These are phyloP conservation scores for Onthophagus taurus DNA, from an alignment of 1,140 invertebrate species.

Conservation along the genomic window DNA sequence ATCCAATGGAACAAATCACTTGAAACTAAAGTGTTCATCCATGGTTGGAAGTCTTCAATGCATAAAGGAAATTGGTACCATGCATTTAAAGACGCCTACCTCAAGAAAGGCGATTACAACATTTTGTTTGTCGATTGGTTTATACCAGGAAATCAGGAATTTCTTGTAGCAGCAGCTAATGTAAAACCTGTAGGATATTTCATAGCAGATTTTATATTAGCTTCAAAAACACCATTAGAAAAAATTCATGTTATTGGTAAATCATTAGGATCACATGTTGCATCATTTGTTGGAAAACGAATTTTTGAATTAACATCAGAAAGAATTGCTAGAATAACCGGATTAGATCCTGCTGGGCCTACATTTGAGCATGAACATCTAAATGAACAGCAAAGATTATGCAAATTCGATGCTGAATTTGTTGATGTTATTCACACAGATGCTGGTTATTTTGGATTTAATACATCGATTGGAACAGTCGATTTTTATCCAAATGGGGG, in stretches of 20 bases:
- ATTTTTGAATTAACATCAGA: slow-evolving; percentile 34
- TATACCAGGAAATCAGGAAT: slow-evolving; percentile 39
- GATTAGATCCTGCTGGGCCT: slow-evolving; percentile 56
- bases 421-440: slow-evolving; percentile 90
- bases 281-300: slow-evolving; percentile 43
- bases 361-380: slow-evolving; percentile 16
- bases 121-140: slow-evolving; percentile 57
- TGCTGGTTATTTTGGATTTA: slow-evolving; percentile 65
- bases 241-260: slow-evolving; percentile 48
- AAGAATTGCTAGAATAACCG: slow-evolving; percentile 50
- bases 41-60: slow-evolving; percentile 42
- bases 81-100: slow-evolving; percentile 41
- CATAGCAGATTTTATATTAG: slow-evolving; percentile 15
- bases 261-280: slow-evolving; percentile 49
- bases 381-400: slow-evolving; percentile 21
- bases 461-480: slow-evolving; percentile 62
- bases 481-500: slow-evolving; percentile 84
- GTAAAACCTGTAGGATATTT: slow-evolving; percentile 34
- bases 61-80: slow-evolving; percentile 33
- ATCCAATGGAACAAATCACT: not conserved
- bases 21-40: slow-evolving; percentile 36
- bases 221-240: slow-evolving; percentile 8
- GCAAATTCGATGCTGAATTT: slow-evolving; percentile 63
- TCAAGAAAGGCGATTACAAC: slow-evolving; percentile 47
- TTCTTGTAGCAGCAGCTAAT: slow-evolving; percentile 15